Conservation (phyloP, 2,888 invertebrate genomes). For the Rotaria socialis region DNA sequence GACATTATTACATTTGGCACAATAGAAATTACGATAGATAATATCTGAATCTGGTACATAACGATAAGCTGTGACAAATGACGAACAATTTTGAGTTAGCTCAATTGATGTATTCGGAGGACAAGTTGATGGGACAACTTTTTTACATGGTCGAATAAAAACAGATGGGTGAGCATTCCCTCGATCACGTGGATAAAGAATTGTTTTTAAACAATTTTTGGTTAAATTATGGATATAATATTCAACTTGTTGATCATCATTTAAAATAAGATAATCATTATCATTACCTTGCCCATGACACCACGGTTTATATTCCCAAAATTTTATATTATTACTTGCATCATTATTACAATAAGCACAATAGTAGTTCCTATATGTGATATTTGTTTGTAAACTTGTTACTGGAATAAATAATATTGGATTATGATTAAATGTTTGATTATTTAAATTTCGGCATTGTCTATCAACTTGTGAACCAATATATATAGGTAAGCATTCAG, state of each 20-base stretch:
- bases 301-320: not conserved
- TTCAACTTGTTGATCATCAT: not conserved
- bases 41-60: not conserved
- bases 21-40: not conserved
- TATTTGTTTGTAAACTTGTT: constrained; percentile 15
- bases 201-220: not conserved
- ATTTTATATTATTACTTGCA: not conserved
- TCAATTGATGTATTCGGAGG: not conserved
- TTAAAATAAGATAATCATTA: not conserved
- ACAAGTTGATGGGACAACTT: not conserved
- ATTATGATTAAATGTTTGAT: not conserved
- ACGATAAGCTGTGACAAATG: not conserved
- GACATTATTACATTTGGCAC: not conserved
- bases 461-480: not conserved
- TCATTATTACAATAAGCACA: constrained; percentile 34
- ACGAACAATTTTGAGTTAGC: not conserved
- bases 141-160: constrained; percentile 22
- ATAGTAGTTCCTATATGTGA: constrained; percentile 30
- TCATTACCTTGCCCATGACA: not conserved
- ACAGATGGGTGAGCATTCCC: not conserved
- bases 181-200: not conserved
- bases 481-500: not conserved
- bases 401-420: constrained; percentile 18
- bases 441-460: not conserved
- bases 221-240: not conserved